Base-by-base conservation (phyloP, 92 coral and sea anemone genomes). In the Diadumene lineata region DNA sequence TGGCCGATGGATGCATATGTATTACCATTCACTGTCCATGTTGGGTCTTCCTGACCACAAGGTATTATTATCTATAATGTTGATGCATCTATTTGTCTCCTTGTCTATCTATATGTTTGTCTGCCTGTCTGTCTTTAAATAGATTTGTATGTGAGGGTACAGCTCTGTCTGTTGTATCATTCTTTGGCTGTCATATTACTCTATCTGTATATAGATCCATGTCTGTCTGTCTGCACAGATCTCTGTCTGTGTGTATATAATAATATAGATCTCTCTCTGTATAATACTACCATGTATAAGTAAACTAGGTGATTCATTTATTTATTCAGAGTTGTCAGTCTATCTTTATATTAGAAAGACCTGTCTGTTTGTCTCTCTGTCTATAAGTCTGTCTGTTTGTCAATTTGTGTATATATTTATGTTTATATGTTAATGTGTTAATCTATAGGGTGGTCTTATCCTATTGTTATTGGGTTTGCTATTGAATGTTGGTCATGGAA, bases 11-110 rank as follows among this genome's bases (percentile, higher is more conserved):
- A 83, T 94, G 81, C 98, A 94, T 51, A 83, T 82, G 88, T 90
- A 92, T 75, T 88, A 92, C 66, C 88, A 80, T 34, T 69, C 84
- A 6, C 69, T 94, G 50, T 91, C 98, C 60, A 72, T 87, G 87
- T 85, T 92, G 24, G 98, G 98, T 24, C 83, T 94, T 25, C 98
- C 98, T 0, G 98, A 94, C 72, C 98, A 94, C 83, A 89, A 94
- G 98, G 98, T 93, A 87, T 8, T 2, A 23, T 31, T 9, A 17
- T 61, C 38, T 38, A 38, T 38, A 6, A 38, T 38, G 48, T n/a
- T n/a, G n/a, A n/a, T n/a, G n/a, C n/a, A n/a, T 38, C 48, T 38
- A 13, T 38, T 13, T 38, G 48, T 38, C 48, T 38, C 7, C 13
- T 13, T 38, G 48, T 38, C 48, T 38, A 13, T 38, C 48, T 38